Evolutionary conservation across 2,888 invertebrate species (phyloP), one percentile per base, ranked within the genome.

Genomic region (Callimorpha dominula): DNA sequence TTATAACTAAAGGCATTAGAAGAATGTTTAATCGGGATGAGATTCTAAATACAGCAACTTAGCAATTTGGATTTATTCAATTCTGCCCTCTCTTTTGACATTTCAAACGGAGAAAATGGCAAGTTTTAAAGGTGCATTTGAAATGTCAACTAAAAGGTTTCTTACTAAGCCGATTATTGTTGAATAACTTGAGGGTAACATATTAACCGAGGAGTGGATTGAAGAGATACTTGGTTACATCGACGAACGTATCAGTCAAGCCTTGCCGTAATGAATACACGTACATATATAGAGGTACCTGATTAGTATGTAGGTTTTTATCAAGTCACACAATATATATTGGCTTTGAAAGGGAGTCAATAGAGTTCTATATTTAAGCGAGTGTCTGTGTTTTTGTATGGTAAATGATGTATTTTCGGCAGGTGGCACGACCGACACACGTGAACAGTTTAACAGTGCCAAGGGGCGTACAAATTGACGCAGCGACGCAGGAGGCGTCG

Each of bases 401-500:
- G 40, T 40, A 8, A 9, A 63, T n/a, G 54, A 17, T n/a, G n/a
- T 46, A 60, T 20, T 43, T 15, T 17, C 43, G 17, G 49, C 7
- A 15, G 42, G 65, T 40, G 49, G 63, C 60, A 71, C 74, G 71
- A 71, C 68, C 68, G 68, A 65, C n/a, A 54, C 20, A 14, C 14
- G 60, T 14, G 15, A 52, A 17, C 49, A 60, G 69, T 66, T 85
- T 89, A 94, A 81, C 93, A 92, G 78, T 94, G 89, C 95, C 95
- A 95, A 31, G 95, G 95, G 77, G 95, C 94, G 87, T 93, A 95
- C 78, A 95, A 87, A 86, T 95, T 95, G 76, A 88, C 91, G 85
- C 91, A 94, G 83, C 94, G 95, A 85, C 94, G 94, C 91, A 95
- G 67, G 11, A 94, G 85, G 90, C 94, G 95, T 88, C 94, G 94